Base-by-base conservation (phyloP, 2,113 vertebrate genomes). In the Pachyramphus minor region DNA sequence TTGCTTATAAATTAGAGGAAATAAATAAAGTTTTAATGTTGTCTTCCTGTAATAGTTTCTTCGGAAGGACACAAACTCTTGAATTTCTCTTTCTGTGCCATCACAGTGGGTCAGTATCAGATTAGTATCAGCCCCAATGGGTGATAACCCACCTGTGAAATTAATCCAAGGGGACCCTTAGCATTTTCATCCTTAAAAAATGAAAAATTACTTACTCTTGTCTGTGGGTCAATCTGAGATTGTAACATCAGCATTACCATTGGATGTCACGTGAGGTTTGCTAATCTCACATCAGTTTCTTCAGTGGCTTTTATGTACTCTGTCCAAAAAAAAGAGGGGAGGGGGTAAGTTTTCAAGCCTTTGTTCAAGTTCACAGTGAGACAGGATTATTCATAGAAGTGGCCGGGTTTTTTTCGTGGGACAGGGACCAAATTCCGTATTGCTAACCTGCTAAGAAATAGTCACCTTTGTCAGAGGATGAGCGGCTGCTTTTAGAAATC, bases 121-220 rank as follows among this genome's bases (percentile, higher is more conserved):
- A 28, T 53, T 52, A 16, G 5, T 41, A 1, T 52, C 35, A 37
- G 44, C 16, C 30, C 4, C 2, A 0, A 6, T 19, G 42, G 25
- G 31, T 67, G 55, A 27, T 42, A 59, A 68, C 11, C 19, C 11
- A 2, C 24, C 14, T 39, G 0, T 28, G 7, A 44, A 47, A 52
- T 60, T 1, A 59, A n/a, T 80, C 31, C 27, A 52, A 78, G 10
- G 42, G 13, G 24, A 28, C 14, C 3, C 7, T 24, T 76, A 35
- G 13, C 0, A 14, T 59, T 75, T 64, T 59, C 4, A 39, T 52
- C 11, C 27, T 84, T 50, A 14, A 33, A 62, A 62, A 23, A 27
- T 15, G 2, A 16, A 71, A 62, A 77, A 3, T 3, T 3, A 15
- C 10, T 14, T 53, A 9, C 11, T 55, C 9, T 33, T 27, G 2